phyloP scores from a whole-genome alignment of 1,140 invertebrate genomes.

The Argopecten irradians region DNA sequence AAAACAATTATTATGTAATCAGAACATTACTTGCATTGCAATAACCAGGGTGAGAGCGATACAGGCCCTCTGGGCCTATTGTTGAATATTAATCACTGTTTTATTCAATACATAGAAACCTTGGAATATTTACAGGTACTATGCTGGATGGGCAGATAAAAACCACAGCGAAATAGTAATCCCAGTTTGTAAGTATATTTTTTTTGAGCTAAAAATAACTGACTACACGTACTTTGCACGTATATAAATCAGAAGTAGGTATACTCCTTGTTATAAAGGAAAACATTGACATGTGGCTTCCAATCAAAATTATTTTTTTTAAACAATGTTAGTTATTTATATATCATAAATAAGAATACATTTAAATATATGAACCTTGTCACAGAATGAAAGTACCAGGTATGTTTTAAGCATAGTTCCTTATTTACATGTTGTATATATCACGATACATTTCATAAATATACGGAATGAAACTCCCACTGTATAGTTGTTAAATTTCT shows the following conservation, averaged over 20 bases:
- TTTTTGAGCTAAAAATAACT: not conserved
- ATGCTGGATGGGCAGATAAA: conserved; percentile 95
- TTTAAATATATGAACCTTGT: too few species aligned
- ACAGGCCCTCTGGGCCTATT: too few species aligned
- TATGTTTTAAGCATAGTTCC: too few species aligned
- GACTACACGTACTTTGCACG: not conserved
- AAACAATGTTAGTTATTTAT: not conserved
- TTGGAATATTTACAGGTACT: conserved; percentile 80
- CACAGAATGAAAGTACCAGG: too few species aligned
- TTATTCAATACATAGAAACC: not conserved
- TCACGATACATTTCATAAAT: too few species aligned
- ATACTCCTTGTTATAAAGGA: not conserved
- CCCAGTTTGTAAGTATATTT: conserved; percentile 84
- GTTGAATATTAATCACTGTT: not conserved
- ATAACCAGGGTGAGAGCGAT: too few species aligned
- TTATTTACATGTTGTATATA: too few species aligned
- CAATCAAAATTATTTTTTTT: not conserved
- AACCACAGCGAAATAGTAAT: conserved; percentile 93
- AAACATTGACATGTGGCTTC: not conserved
- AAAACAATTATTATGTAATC: too few species aligned
- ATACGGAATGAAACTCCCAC: too few species aligned
- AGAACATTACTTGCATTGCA: too few species aligned
- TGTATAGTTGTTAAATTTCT: too few species aligned
- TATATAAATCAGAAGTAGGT: not conserved
- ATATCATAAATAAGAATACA: not conserved